Conservation (phyloP, 2,113 vertebrate genomes). For the Siniperca chuatsi region DNA sequence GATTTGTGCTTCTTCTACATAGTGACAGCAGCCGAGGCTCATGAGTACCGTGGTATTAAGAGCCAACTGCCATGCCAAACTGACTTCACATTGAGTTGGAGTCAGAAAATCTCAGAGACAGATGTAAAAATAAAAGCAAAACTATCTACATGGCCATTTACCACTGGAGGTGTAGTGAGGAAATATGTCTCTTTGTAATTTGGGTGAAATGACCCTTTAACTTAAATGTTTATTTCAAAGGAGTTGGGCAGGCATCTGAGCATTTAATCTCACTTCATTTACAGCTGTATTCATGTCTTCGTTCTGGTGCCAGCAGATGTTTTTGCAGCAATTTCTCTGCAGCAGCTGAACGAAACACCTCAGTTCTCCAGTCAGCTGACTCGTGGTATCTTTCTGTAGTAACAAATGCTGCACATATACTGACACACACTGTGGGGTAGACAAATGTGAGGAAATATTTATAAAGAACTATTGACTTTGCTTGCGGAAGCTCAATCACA, state of each 20-base stretch:
- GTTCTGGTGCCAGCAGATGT: neutral
- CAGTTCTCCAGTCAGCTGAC: neutral
- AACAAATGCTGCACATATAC: neutral
- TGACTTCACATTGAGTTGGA: too few relatives aligned
- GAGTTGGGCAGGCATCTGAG: neutral
- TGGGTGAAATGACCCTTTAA: too few relatives aligned
- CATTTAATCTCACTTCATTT: neutral
- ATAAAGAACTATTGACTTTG: conserved; percentile 7
- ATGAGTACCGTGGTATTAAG: too few relatives aligned
- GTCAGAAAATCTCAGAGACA: too few relatives aligned
- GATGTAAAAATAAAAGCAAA: too few relatives aligned
- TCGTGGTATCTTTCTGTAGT: neutral
- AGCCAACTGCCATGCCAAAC: too few relatives aligned
- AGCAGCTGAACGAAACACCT: neutral
- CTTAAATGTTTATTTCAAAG: too few relatives aligned
- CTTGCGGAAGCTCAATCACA: neutral
- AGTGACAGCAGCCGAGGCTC: too few relatives aligned
- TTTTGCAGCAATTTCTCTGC: neutral
- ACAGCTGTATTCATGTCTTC: neutral
- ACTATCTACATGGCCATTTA: too few relatives aligned
- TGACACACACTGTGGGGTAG: neutral
- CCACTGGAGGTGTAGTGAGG: too few relatives aligned
- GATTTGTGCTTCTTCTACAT: too few relatives aligned
- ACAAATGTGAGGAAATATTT: conserved; percentile 13
- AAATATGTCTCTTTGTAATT: too few relatives aligned